These are phyloP conservation scores for Mastigias papua DNA, from an alignment of 30 jellyfish, hydroid and myxozoan species.

Conservation along the genomic window DNA sequence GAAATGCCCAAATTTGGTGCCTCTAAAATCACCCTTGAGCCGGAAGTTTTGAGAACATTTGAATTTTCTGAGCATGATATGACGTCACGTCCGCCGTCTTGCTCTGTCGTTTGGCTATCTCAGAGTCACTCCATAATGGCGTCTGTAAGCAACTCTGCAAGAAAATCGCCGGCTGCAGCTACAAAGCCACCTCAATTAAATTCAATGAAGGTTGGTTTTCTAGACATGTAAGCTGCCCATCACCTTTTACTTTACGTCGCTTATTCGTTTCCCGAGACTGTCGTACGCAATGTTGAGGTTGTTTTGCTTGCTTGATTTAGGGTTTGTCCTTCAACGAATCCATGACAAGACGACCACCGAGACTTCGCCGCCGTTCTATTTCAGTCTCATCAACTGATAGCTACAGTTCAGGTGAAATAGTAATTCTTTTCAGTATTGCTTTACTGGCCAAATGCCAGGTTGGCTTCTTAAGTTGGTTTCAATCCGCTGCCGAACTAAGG, in stretches of 20 bases:
- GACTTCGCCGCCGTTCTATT: constrained; percentile 93
- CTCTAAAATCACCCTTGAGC: not conserved
- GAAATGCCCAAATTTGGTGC: constrained; percentile 14
- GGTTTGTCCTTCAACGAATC: constrained; percentile 95
- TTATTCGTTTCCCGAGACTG: constrained; percentile 39
- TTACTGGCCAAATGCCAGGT: not conserved
- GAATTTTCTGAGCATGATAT: not conserved
- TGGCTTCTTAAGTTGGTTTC: not conserved
- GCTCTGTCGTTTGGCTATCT: constrained; percentile 39
- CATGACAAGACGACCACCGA: constrained; percentile 89
- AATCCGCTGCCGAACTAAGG: not conserved
- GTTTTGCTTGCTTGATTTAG: constrained; percentile 64
- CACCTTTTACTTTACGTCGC: constrained; percentile 8
- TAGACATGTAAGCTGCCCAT: not conserved
- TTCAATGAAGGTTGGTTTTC: constrained; percentile 86
- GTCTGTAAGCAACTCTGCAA: constrained; percentile 85
- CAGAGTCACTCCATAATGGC: constrained; percentile 86
- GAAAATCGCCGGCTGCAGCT: constrained; percentile 99
- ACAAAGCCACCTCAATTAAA: constrained; percentile 92
- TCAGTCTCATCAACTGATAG: constrained; percentile 97
- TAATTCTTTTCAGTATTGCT: not conserved
- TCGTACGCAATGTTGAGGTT: not conserved
- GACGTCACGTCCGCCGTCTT: constrained; percentile 76
- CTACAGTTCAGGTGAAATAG: constrained; percentile 94
- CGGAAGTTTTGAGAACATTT: not conserved